A percentile compares a stretch with the other conserved stretches of the same genome.
Evolutionary conservation across 2,888 invertebrate species (phyloP).

Genomic region (Phengaris alcon): DNA sequence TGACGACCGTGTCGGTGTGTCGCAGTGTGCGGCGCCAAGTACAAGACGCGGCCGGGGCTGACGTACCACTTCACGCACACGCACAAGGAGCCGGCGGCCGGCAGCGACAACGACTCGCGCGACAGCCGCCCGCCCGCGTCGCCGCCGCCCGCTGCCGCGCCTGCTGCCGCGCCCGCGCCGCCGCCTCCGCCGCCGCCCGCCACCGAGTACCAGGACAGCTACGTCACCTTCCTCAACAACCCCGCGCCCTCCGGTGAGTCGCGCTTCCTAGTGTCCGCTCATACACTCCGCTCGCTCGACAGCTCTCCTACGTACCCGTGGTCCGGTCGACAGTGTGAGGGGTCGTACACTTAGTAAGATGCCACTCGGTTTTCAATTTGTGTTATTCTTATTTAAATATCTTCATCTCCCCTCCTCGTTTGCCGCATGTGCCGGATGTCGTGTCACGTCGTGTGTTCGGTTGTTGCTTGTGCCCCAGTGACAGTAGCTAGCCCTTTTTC

Average conservation of each 20-base stretch:
- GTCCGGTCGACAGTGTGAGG: not conserved
- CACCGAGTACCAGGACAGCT: conserved; percentile 83
- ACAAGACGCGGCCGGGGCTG: conserved; percentile 97
- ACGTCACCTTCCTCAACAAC: conserved; percentile 83
- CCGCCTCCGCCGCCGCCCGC: conserved; percentile 53
- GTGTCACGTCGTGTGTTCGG: conserved; percentile 27
- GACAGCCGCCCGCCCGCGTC: conserved; percentile 47
- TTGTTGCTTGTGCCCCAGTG: conserved; percentile 31
- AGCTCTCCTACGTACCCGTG: conserved; percentile 34
- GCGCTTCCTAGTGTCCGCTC: conserved; percentile 17
- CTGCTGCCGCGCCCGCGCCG: conserved; percentile 47
- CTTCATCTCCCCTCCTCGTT: not conserved
- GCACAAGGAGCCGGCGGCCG: conserved; percentile 82
- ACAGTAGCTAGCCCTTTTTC: conserved; percentile 21
- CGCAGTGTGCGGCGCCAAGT: conserved; percentile 95
- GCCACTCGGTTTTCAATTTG: not conserved
- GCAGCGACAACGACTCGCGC: conserved; percentile 53
- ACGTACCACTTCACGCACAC: conserved; percentile 97
- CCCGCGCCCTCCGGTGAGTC: conserved; percentile 62
- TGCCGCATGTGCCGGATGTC: conserved; percentile 13
- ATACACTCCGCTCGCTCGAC: conserved; percentile 32
- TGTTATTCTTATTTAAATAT: not conserved
- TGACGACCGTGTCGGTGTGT: conserved; percentile 24
- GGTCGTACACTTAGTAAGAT: not conserved
- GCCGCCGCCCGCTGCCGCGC: conserved; percentile 44